These are phyloP conservation scores for Pachydiplax longipennis DNA, from an alignment of 2,888 invertebrate species.

Conservation along the genomic window DNA sequence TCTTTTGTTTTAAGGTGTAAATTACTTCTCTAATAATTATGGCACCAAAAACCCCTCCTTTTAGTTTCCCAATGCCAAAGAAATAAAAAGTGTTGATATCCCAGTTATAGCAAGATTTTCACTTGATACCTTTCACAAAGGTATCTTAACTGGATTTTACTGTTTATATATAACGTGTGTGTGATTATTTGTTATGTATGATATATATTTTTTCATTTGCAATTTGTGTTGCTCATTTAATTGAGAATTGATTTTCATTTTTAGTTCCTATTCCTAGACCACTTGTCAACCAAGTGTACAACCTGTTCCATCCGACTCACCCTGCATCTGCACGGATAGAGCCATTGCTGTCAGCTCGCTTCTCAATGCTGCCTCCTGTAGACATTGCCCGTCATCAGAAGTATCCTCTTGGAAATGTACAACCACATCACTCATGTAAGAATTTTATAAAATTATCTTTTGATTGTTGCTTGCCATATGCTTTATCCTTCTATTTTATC, in stretches of 20 bases:
- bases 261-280: conserved; percentile 68
- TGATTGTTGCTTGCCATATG: no score
- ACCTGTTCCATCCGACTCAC: conserved; percentile 98
- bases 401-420: conserved; percentile 96
- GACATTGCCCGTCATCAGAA: conserved; percentile 96
- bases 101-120: no score
- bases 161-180: no score
- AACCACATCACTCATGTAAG: conserved; percentile 90
- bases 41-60: no score
- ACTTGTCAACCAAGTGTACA: conserved; percentile 91
- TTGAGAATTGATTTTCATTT: conserved; percentile 56
- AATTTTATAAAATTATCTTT: conserved; percentile 49
- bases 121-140: no score
- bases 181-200: not conserved
- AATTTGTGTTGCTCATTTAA: conserved; percentile 49
- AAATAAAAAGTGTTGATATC: no score
- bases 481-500: no score
- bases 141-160: no score
- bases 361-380: conserved; percentile 89
- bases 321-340: conserved; percentile 92
- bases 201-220: not conserved
- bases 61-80: no score
- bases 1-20: no score
- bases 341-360: conserved; percentile 86
- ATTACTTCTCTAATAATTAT: no score